Conservation (phyloP, 2,888 invertebrate species). For the Hoplodrina ambigua region DNA sequence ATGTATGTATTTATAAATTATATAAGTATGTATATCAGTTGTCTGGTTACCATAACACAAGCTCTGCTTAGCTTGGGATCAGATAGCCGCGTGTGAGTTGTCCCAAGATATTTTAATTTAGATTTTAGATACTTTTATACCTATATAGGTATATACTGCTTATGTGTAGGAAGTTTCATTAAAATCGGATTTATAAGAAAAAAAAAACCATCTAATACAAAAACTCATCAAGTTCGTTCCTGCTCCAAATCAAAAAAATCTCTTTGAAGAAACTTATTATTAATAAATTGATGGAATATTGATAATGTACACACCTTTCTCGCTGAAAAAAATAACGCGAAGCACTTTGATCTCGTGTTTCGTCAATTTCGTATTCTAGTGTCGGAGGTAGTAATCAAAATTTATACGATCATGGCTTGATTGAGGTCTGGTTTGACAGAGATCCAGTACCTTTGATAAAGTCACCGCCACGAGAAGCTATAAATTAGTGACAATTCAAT, state of each 20-base stretch:
- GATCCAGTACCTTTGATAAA: constrained; percentile 48
- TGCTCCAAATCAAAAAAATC: constrained; percentile 23
- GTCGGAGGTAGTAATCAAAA: constrained; percentile 75
- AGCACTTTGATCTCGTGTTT: constrained; percentile 74
- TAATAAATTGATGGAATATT: constrained; percentile 68
- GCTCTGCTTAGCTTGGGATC: too few species aligned
- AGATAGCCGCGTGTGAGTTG: too few species aligned
- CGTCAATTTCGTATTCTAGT: constrained; percentile 71
- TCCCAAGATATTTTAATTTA: too few species aligned
- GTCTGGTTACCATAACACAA: too few species aligned
- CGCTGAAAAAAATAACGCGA: constrained; percentile 64
- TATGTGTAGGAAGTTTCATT: too few species aligned
- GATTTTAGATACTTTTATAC: too few species aligned
- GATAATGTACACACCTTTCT: constrained; percentile 68
- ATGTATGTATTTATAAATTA: too few species aligned
- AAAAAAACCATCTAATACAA: constrained; percentile 8
- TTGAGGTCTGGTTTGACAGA: constrained; percentile 64
- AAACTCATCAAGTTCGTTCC: not conserved
- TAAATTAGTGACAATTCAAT: too few species aligned
- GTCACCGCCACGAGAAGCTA: too few species aligned
- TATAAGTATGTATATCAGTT: too few species aligned
- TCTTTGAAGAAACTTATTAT: constrained; percentile 61
- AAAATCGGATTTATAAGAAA: not conserved
- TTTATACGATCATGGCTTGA: constrained; percentile 65
- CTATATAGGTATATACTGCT: too few species aligned